Evolutionary conservation across 2,797 vertebrate genomes (phyloP).

Genomic region (Sus cebifrons): DNA sequence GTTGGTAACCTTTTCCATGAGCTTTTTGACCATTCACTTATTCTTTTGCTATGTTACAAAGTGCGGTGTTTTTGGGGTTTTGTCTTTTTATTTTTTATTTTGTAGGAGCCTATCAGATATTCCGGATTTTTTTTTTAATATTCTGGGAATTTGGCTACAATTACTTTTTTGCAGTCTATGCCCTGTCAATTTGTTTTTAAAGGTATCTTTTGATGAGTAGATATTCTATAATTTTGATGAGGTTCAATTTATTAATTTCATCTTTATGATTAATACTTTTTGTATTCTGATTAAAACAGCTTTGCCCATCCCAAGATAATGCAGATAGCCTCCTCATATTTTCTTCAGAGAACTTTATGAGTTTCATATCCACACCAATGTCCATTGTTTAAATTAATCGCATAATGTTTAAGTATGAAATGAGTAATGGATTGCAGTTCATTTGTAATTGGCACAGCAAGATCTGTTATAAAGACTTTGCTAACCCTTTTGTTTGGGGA

Average conservation of each 20-base stretch:
- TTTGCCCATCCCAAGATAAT: background rate
- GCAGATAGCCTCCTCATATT: background rate
- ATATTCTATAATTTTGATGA: constrained; percentile 16
- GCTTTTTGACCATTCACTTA: background rate
- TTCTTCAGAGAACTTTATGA: background rate
- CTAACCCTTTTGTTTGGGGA: background rate
- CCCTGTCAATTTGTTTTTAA: constrained; percentile 1
- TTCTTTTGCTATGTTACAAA: background rate
- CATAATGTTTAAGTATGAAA: background rate
- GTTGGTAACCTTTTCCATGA: background rate
- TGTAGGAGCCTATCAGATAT: background rate
- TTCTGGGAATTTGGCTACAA: background rate
- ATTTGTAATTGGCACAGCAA: background rate
- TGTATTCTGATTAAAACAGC: background rate
- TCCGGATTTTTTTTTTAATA: background rate
- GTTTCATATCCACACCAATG: background rate
- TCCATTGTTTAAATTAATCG: background rate
- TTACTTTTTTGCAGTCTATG: background rate
- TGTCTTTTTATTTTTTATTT: constrained; percentile 1
- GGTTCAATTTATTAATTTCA: background rate
- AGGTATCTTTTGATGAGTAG: background rate
- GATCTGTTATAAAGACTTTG: background rate
- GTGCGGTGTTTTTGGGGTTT: background rate
- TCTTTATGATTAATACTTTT: background rate
- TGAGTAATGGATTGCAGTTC: background rate